These are phyloP conservation scores for Phrynosoma platyrhinos DNA, from an alignment of 2,113 vertebrate species.

Conservation along the genomic window DNA sequence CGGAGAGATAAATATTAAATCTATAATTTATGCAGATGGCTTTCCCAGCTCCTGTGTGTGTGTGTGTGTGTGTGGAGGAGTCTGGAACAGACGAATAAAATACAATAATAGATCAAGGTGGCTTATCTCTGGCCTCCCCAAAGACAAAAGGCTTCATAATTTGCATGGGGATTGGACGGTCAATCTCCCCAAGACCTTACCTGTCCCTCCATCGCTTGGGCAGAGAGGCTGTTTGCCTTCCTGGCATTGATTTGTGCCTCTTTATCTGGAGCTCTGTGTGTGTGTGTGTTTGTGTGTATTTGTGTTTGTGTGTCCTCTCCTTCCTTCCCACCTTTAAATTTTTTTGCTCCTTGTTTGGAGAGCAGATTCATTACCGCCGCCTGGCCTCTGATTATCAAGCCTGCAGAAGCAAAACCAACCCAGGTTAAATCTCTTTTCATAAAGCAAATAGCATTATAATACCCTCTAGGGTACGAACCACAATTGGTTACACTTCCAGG, in stretches of 20 bases:
- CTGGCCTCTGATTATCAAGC: neutral
- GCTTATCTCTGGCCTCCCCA: constrained; percentile 28
- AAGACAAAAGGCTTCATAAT: neutral
- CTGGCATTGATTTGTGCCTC: neutral
- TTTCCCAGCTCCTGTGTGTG: constrained; percentile 29
- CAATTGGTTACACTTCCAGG: no score
- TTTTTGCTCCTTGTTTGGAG: neutral
- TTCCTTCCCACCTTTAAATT: neutral
- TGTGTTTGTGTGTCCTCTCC: no score
- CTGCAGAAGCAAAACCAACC: no score
- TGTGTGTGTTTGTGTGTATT: no score
- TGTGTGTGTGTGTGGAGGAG: neutral
- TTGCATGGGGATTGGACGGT: neutral
- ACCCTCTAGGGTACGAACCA: no score
- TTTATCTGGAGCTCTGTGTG: no score
- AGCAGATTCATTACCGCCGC: neutral
- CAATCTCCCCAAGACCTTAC: neutral
- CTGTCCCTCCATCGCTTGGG: constrained; percentile 13
- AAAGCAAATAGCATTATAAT: no score
- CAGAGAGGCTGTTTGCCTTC: neutral
- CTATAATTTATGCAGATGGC: constrained; percentile 62
- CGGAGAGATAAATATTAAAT: constrained; percentile 52
- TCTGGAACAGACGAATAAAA: constrained; percentile 42
- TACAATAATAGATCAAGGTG: constrained; percentile 23
- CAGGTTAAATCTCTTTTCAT: no score